Conservation (phyloP, 1,140 invertebrate genomes). For the Octopus bimaculoides region DNA sequence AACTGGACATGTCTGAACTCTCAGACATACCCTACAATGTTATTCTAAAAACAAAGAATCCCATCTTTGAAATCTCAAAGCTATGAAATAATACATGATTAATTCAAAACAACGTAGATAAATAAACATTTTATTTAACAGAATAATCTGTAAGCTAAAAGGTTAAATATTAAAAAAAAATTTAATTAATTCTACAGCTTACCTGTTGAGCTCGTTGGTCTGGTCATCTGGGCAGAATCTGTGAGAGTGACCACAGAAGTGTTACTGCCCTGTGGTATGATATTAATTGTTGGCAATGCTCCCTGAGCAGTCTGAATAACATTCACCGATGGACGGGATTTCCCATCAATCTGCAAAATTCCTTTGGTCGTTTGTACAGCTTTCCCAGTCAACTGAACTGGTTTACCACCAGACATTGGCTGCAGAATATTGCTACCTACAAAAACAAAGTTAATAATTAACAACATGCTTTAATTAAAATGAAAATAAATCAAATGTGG, state of each 20-base stretch:
- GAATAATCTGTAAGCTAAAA: too few relatives aligned
- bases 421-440: constrained; percentile 38
- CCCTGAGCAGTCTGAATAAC: constrained; percentile 40
- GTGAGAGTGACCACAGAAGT: constrained; percentile 23
- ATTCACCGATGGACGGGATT: constrained; percentile 34
- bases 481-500: too few relatives aligned
- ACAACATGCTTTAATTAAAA: too few relatives aligned
- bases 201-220: neutral
- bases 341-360: constrained; percentile 36
- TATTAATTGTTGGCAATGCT: constrained; percentile 36
- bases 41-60: too few relatives aligned
- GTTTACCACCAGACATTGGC: constrained; percentile 35
- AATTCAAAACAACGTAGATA: too few relatives aligned
- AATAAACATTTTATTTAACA: too few relatives aligned
- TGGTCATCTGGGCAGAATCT: neutral
- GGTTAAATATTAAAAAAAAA: too few relatives aligned
- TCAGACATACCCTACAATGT: too few relatives aligned
- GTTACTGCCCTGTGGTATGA: constrained; percentile 36
- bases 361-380: constrained; percentile 32
- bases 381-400: constrained; percentile 38
- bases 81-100: too few relatives aligned
- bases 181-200: neutral
- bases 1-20: too few relatives aligned
- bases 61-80: too few relatives aligned
- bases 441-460: neutral